These are phyloP conservation scores for Hydroisotoma schaefferi DNA, from an alignment of 2,888 invertebrate genomes.

Conservation along the genomic window DNA sequence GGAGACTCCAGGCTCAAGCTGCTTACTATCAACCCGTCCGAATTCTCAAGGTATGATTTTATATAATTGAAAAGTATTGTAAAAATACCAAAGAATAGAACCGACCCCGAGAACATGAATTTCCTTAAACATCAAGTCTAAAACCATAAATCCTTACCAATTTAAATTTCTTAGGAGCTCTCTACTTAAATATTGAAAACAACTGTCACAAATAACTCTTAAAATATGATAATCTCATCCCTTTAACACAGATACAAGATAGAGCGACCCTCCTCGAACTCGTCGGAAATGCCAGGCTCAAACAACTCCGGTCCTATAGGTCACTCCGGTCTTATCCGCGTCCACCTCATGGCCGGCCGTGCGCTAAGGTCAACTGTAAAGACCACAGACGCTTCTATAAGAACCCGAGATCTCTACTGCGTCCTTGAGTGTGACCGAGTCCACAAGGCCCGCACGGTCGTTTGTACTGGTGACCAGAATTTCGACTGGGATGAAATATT, in stretches of 20 bases:
- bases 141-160: too few species aligned
- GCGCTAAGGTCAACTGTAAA: slow-evolving; percentile 70
- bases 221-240: too few species aligned
- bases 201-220: slow-evolving; percentile 72
- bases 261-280: slow-evolving; percentile 65
- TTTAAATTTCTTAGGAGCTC: too few species aligned
- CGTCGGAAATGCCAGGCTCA: slow-evolving; percentile 52
- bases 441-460: slow-evolving; percentile 94
- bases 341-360: slow-evolving; percentile 75
- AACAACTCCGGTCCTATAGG: slow-evolving; percentile 51
- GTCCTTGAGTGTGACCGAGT: slow-evolving; percentile 89
- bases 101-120: too few species aligned
- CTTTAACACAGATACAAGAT: too few species aligned
- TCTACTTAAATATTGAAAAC: too few species aligned
- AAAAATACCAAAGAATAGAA: too few species aligned
- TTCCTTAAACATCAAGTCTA: too few species aligned
- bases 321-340: slow-evolving; percentile 73
- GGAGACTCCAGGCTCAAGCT: slow-evolving; percentile 64
- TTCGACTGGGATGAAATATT: slow-evolving; percentile 99
- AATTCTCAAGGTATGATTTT: slow-evolving; percentile 41
- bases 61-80: too few species aligned
- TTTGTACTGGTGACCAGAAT: slow-evolving; percentile 89
- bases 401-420: slow-evolving; percentile 86
- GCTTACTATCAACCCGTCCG: slow-evolving; percentile 49
- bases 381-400: slow-evolving; percentile 56